Conservation (phyloP, 2,113 vertebrate species). For the Oncorhynchus clarkii region DNA sequence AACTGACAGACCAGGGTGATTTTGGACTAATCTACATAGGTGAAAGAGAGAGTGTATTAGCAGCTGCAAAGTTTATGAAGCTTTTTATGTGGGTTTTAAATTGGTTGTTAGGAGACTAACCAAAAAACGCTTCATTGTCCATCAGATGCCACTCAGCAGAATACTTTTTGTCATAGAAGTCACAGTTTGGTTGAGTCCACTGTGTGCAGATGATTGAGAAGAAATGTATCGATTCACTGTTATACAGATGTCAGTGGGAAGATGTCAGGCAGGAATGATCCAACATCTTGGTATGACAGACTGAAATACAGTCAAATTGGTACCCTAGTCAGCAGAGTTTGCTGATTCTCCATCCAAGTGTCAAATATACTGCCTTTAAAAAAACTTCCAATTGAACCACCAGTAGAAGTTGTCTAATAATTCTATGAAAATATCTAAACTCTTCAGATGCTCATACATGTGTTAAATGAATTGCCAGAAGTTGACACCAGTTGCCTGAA, state of each 20-base stretch:
- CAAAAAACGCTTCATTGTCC: conserved; percentile 32
- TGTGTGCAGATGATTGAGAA: conserved; percentile 29
- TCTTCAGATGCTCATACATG: too few relatives aligned
- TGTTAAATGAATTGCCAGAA: too few relatives aligned
- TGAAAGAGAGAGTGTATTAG: conserved; percentile 25
- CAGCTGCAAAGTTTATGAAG: conserved; percentile 63
- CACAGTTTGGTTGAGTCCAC: conserved; percentile 42
- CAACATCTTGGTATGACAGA: conserved; percentile 47
- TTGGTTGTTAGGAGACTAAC: conserved; percentile 36
- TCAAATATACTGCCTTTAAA: too few relatives aligned
- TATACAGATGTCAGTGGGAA: conserved; percentile 51
- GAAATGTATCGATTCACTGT: conserved; percentile 53
- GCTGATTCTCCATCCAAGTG: too few relatives aligned
- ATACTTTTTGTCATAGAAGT: conserved; percentile 37
- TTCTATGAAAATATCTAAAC: too few relatives aligned
- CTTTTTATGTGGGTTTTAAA: conserved; percentile 55
- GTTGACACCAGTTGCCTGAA: too few relatives aligned
- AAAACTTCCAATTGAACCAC: too few relatives aligned
- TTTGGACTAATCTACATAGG: conserved; percentile 39
- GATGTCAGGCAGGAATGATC: conserved; percentile 38
- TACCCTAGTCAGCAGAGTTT: neutral
- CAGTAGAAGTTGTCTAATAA: too few relatives aligned
- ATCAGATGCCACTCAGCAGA: conserved; percentile 29
- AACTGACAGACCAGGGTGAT: conserved; percentile 40
- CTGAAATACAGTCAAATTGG: conserved; percentile 36